These are phyloP conservation scores for Gallinago nigripennis DNA, from an alignment of 2,797 vertebrate species.

Conservation along the genomic window DNA sequence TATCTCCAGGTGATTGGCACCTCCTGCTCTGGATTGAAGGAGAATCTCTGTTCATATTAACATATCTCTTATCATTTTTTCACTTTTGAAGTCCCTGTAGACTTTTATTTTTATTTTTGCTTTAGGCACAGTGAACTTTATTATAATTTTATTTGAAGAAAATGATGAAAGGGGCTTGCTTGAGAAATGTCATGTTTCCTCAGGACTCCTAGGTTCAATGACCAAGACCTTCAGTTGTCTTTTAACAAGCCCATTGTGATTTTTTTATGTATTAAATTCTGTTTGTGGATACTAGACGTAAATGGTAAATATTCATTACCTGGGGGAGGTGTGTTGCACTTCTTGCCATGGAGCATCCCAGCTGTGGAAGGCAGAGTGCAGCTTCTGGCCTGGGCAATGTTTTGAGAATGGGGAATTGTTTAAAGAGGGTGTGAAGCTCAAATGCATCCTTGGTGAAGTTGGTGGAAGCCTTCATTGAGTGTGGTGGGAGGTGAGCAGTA, in stretches of 20 bases:
- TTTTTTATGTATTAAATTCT: not conserved
- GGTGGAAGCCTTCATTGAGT: not conserved
- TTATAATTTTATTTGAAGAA: constrained; percentile 23
- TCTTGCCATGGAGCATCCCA: not conserved
- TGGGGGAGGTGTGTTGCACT: not conserved
- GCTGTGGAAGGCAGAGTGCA: not conserved
- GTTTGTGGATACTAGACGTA: not conserved
- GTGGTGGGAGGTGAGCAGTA: not conserved
- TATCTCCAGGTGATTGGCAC: constrained; percentile 27
- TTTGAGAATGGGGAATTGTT: not conserved
- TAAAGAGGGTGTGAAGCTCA: not conserved
- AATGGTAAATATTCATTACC: not conserved
- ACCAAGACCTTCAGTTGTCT: not conserved
- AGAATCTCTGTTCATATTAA: not conserved
- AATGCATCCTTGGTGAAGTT: not conserved
- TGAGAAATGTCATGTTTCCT: not conserved
- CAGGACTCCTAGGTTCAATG: not conserved
- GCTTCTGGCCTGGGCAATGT: not conserved
- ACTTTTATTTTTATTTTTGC: constrained; percentile 1
- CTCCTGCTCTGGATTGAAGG: not conserved
- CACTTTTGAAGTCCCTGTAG: not conserved
- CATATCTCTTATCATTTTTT: constrained; percentile 17
- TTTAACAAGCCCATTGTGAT: not conserved
- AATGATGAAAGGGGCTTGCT: constrained; percentile 1
- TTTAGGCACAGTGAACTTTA: not conserved